Evolutionary conservation across 2,888 invertebrate species (phyloP).

Genomic region (Dasysyrphus albostriatus): DNA sequence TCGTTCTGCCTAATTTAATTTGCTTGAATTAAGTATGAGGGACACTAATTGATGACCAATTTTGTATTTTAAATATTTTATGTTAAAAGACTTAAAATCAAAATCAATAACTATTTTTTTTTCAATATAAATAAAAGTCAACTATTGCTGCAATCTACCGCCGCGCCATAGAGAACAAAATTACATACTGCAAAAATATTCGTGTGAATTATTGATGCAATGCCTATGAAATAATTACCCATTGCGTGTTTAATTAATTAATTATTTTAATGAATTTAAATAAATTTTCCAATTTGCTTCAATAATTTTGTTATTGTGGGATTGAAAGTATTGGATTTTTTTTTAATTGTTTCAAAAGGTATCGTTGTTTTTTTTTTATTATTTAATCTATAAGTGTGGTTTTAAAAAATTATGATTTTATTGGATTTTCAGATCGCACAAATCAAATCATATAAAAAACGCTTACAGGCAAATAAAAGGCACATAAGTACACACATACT

Average conservation of each 20-base stretch:
- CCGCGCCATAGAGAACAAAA: neutral
- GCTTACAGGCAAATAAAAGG: neutral
- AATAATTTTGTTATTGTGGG: constrained; percentile 53
- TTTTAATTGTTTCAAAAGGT: neutral
- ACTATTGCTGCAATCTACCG: neutral
- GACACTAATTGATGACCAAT: constrained; percentile 46
- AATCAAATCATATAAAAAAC: constrained; percentile 36
- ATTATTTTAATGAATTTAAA: constrained; percentile 68
- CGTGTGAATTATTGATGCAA: constrained; percentile 63
- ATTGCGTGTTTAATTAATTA: constrained; percentile 60
- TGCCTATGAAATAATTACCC: constrained; percentile 61
- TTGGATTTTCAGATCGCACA: constrained; percentile 30
- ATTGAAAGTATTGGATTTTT: constrained; percentile 1
- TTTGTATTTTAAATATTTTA: constrained; percentile 1
- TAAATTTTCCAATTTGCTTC: constrained; percentile 68
- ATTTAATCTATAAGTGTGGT: constrained; percentile 8
- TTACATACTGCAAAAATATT: constrained; percentile 3
- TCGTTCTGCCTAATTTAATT: constrained; percentile 27
- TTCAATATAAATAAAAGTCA: neutral
- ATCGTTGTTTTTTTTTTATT: neutral
- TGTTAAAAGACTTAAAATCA: neutral
- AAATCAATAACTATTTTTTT: constrained; percentile 1
- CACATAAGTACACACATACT: neutral
- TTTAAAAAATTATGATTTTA: constrained; percentile 20
- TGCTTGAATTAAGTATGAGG: constrained; percentile 46